Percentiles rank a stretch among this genome's conserved stretches.
phyloP scores from a whole-genome alignment of 2,797 vertebrate species.

The Megaceryle alcyon region DNA sequence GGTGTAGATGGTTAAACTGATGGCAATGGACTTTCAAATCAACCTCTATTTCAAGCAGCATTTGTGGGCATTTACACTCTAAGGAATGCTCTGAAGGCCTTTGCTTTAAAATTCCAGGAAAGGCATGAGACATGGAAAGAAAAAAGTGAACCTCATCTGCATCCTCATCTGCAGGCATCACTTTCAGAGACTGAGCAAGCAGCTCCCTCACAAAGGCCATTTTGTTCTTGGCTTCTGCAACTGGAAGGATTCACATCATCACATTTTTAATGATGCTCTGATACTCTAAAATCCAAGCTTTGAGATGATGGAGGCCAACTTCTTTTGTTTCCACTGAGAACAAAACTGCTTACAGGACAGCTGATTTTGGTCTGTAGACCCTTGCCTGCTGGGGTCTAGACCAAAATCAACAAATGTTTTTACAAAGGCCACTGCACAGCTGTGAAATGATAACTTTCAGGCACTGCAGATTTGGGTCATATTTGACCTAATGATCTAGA shows the following conservation, averaged over 20 bases:
- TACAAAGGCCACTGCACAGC: constrained; percentile 18
- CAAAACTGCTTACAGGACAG: not conserved
- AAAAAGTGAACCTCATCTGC: fast-evolving
- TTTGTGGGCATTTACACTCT: fast-evolving
- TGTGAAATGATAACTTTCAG: constrained; percentile 44
- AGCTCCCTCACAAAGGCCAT: not conserved
- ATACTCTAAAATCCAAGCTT: not conserved
- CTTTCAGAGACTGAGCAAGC: not conserved
- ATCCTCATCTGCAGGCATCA: not conserved
- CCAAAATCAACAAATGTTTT: constrained; percentile 43
- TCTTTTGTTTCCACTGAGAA: not conserved
- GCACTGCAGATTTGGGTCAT: constrained; percentile 20
- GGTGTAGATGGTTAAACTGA: not conserved
- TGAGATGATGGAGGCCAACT: not conserved
- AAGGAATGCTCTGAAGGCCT: not conserved
- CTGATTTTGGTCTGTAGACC: not conserved
- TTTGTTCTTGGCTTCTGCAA: not conserved
- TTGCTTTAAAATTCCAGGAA: not conserved
- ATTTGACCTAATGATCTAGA: constrained; percentile 58
- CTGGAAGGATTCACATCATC: not conserved
- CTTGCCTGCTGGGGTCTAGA: not conserved
- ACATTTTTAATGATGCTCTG: not conserved
- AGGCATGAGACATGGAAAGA: not conserved
- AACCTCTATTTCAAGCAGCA: not conserved
- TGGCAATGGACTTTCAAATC: not conserved